These are phyloP conservation scores for Rotaria macrura DNA, from an alignment of 2,888 invertebrate species.

Conservation along the genomic window DNA sequence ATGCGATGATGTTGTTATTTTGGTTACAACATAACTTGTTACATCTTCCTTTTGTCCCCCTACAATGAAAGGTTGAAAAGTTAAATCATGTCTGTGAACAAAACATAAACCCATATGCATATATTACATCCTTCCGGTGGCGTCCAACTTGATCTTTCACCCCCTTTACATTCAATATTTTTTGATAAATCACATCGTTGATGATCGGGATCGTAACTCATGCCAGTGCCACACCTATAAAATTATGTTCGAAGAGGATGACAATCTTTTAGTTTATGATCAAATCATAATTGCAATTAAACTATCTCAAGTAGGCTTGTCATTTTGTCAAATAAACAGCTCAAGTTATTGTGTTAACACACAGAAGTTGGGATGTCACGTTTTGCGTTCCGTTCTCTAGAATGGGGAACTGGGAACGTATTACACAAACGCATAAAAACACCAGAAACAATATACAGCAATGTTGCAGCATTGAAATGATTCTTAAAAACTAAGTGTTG, in stretches of 20 bases:
- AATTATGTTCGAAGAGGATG: background rate
- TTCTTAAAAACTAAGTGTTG: too few species aligned
- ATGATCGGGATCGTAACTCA: slow-evolving; percentile 32
- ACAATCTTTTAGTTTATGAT: too few species aligned
- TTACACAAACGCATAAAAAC: too few species aligned
- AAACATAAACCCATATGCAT: background rate
- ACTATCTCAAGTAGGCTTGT: too few species aligned
- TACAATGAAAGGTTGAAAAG: background rate
- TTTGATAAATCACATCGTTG: slow-evolving; percentile 30
- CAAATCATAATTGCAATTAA: too few species aligned
- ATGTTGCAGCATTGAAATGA: too few species aligned
- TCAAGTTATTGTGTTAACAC: too few species aligned
- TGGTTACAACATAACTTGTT: background rate
- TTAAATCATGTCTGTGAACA: background rate
- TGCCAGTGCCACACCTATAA: slow-evolving; percentile 27
- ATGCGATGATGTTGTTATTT: background rate
- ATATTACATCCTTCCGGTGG: slow-evolving; percentile 33
- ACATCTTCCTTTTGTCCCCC: background rate
- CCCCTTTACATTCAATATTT: slow-evolving; percentile 29
- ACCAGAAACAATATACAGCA: too few species aligned
- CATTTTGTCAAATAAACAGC: too few species aligned
- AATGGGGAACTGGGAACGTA: too few species aligned
- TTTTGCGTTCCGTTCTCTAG: too few species aligned
- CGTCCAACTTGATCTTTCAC: slow-evolving; percentile 33
- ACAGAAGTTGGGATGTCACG: too few species aligned